Evolutionary conservation across 2,888 invertebrate genomes (phyloP).

Genomic region (Tromatobia lineatoria): DNA sequence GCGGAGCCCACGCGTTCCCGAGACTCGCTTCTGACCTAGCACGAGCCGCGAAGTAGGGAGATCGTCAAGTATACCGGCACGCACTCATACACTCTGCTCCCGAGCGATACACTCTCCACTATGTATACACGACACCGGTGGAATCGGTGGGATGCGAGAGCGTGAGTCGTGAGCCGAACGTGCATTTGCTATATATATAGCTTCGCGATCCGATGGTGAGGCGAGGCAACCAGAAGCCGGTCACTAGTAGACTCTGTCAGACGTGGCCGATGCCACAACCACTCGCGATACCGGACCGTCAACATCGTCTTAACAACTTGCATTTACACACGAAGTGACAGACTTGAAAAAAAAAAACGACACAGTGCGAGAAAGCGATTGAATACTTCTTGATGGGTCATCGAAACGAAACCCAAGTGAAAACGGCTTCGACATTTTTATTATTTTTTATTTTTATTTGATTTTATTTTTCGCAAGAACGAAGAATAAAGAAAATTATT

Average conservation of each 20-base stretch:
- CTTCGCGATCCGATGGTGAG: slow-evolving; percentile 60
- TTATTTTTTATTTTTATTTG: background rate
- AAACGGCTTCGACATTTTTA: slow-evolving; percentile 9
- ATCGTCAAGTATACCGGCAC: slow-evolving; percentile 1
- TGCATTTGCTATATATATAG: slow-evolving; percentile 39
- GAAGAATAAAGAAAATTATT: background rate
- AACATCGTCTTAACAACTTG: slow-evolving; percentile 67
- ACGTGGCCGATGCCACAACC: slow-evolving; percentile 77
- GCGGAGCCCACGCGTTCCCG: slow-evolving; percentile 8
- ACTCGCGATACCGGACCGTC: slow-evolving; percentile 76
- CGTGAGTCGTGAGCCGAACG: slow-evolving; percentile 56
- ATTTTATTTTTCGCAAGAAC: background rate
- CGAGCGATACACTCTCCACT: background rate
- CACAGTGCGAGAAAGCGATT: slow-evolving; percentile 24
- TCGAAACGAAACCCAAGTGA: slow-evolving; percentile 23
- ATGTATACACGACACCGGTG: slow-evolving; percentile 13
- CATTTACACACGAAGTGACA: background rate
- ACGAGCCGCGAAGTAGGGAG: slow-evolving; percentile 26
- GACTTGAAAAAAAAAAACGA: background rate
- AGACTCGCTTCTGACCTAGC: slow-evolving; percentile 20
- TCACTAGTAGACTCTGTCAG: slow-evolving; percentile 75
- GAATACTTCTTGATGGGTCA: slow-evolving; percentile 1
- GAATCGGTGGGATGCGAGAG: slow-evolving; percentile 49
- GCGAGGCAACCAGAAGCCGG: slow-evolving; percentile 65
- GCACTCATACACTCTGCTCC: background rate